A percentile compares a stretch with the other conserved stretches of the same genome.
These are phyloP conservation scores for Drosophila nasuta DNA, from an alignment of 1,140 invertebrate genomes.

Conservation along the genomic window DNA sequence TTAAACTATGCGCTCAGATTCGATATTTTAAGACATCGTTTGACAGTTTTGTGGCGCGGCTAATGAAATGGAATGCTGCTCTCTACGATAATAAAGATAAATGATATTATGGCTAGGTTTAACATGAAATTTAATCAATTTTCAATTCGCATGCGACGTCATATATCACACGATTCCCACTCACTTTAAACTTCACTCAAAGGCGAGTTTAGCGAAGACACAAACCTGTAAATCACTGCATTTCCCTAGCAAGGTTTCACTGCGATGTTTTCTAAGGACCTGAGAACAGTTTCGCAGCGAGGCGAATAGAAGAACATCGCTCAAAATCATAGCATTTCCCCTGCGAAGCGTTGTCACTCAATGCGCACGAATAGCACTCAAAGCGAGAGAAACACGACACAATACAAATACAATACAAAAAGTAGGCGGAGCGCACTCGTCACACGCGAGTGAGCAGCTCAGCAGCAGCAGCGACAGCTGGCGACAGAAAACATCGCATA, in stretches of 20 bases:
- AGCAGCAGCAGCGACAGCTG: constrained; percentile 24
- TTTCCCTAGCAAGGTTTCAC: constrained; percentile 29
- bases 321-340: constrained; percentile 31
- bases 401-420: constrained; percentile 50
- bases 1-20: constrained; percentile 29
- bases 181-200: background rate
- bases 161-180: background rate
- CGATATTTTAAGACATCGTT: constrained; percentile 26
- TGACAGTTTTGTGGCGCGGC: constrained; percentile 34
- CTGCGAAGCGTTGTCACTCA: constrained; percentile 20
- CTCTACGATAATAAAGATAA: constrained; percentile 29
- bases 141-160: background rate
- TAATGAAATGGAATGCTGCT: constrained; percentile 26
- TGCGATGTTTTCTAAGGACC: constrained; percentile 65
- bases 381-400: constrained; percentile 24
- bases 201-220: constrained; percentile 30
- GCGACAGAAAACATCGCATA: constrained; percentile 56
- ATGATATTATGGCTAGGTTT: constrained; percentile 19
- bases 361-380: constrained; percentile 43
- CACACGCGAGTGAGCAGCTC: constrained; percentile 39
- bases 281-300: constrained; percentile 59
- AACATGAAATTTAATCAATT: background rate
- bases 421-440: constrained; percentile 66
- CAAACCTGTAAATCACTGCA: constrained; percentile 35
- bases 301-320: constrained; percentile 16